Percentiles rank a stretch among this genome's conserved stretches.
phyloP scores from a whole-genome alignment of 2,797 vertebrate species.

The Lithobates pipiens region DNA sequence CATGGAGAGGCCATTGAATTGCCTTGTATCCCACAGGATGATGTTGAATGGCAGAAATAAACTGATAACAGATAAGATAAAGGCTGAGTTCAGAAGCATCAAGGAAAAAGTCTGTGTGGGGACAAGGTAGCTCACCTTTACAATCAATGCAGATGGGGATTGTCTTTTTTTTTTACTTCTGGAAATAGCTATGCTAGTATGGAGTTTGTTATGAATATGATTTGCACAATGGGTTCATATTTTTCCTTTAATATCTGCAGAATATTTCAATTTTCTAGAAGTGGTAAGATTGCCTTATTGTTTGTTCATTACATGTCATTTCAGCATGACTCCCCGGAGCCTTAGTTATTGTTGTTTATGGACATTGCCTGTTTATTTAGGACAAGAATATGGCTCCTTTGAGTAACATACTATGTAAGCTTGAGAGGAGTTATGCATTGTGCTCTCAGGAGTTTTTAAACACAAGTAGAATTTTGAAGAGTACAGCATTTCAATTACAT shows the following conservation, averaged over 20 bases:
- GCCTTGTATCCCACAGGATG: no score
- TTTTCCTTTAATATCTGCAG: conserved; percentile 1
- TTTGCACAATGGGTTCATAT: neutral
- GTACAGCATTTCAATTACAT: conserved; percentile 7
- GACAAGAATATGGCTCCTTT: neutral
- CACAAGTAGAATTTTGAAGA: conserved; percentile 1
- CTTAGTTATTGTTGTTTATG: neutral
- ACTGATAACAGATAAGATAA: no score
- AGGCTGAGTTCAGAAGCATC: no score
- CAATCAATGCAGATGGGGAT: no score
- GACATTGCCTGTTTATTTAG: neutral
- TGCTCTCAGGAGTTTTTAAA: neutral
- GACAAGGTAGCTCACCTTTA: no score
- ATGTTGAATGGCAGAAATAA: no score
- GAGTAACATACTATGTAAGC: neutral
- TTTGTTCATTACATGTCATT: neutral
- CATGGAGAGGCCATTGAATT: no score
- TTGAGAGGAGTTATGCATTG: conserved; percentile 3
- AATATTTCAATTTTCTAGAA: neutral
- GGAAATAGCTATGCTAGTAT: no score
- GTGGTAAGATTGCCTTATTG: neutral
- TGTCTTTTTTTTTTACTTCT: no score
- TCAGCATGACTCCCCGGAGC: neutral
- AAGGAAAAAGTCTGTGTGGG: no score
- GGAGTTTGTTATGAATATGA: no score